Base-by-base conservation (phyloP, 2,888 invertebrate species). In the Proisotoma minuta region DNA sequence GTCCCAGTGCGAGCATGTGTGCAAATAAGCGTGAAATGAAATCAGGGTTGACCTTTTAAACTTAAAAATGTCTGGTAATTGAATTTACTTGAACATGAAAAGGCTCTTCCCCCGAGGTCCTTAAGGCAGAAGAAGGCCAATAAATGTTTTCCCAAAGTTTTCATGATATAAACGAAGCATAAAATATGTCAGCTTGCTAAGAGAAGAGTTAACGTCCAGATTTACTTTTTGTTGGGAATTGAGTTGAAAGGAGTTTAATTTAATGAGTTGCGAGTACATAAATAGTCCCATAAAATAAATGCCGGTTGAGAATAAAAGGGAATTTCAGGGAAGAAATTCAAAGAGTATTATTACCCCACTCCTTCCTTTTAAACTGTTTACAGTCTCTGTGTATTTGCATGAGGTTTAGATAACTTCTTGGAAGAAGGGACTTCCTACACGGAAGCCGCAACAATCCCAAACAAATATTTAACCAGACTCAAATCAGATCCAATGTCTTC, bases 41-140 rank as follows among this genome's bases (percentile, higher is more conserved):
- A n/a, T n/a, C n/a, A n/a, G n/a, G n/a, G 8, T 34, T 43, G 43
- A 43, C 43, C 43, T 43, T 43, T 43, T 43, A 43, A 43, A 43
- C 43, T 43, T 43, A 43, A 43, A 43, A 43, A 43, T 43, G 43
- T 20, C 20, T 43, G 5, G 43, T 43, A 43, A 43, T 43, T 43
- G 43, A 43, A 43, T 43, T 43, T 43, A n/a, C 43, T n/a, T n/a
- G 43, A 43, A 43, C 43, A 43, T 43, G 43, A n/a, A 43, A 43
- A 43, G 43, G 43, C 43, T 43, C 43, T 43, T 43, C 43, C 34
- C 34, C 15, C 15, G 18, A 43, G 5, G 43, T 43, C 43, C 43
- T 20, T 4, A 43, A 20, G 43, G 10, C 43, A 43, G 43, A 20
- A 43, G 15, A 43, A 5, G 43, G 18, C 18, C 43, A 43, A 43